Evolutionary conservation across 2,888 invertebrate species (phyloP), one percentile per base, ranked within the genome.

Genomic region (Drosophila quinaria): DNA sequence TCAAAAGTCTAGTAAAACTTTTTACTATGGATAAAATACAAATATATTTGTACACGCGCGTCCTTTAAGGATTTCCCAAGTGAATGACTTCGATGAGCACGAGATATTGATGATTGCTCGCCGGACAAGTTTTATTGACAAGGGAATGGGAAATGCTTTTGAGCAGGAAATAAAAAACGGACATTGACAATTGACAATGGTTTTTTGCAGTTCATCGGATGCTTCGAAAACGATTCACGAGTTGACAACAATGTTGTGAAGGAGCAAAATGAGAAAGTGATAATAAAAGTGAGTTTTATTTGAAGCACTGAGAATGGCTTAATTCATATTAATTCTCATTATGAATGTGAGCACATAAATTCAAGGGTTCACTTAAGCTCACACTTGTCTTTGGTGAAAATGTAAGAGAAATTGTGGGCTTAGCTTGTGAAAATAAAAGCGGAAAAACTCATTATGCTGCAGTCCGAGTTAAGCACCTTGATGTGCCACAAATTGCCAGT

Each of bases 401-500:
- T 35, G 60, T 33, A n/a, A 37, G 54, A 42, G 52, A 65, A 58
- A 58, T 60, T 42, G n/a, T 29, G 9, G 46, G 58, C 56, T 68
- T 56, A 63, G 39, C 29, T 35, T 39, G 44, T 33, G 51, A 19
- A 31, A 64, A 61, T 64, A 64, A 73, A 78, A 58, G 65, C 4
- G 46, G 52, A 50, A 69, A 71, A 75, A 63, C 78, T 78, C 78
- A 80, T 77, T 80, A 77, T 15, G 56, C 68, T 68, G 66, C 69
- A 65, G 70, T 60, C 44, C 31, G 13, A 62, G 62, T 25, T 74
- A 74, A 69, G 78, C 79, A 68, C 35, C 64, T 60, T 65, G 60
- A 78, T 79, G 68, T 68, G 75, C 76, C 86, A 74, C 83, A 77
- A 87, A 84, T 87, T 85, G 83, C 71, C 80, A 80, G 74, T 77